phyloP scores from a whole-genome alignment of 1,140 invertebrate species.

The Bradysia coprophila region DNA sequence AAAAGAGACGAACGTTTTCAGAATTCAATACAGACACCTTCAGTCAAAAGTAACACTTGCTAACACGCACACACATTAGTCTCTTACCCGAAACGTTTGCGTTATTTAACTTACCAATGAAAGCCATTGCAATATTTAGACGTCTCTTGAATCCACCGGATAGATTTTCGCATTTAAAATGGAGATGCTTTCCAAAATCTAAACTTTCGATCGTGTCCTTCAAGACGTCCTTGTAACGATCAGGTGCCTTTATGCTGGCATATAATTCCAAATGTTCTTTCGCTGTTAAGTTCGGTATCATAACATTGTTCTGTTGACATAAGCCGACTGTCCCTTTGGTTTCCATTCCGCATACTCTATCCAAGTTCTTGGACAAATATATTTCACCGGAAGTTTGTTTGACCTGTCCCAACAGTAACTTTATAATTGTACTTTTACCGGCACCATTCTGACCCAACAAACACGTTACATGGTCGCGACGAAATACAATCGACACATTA shows the following conservation, averaged over 20 bases:
- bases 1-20: too few species aligned
- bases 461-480: conserved; percentile 41
- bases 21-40: too few species aligned
- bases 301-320: conserved; percentile 69
- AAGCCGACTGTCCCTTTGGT: conserved; percentile 40
- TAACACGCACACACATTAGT: not conserved
- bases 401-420: conserved; percentile 44
- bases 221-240: conserved; percentile 7
- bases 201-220: conserved; percentile 32
- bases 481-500: conserved; percentile 38
- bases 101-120: too few species aligned
- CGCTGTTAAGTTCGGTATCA: conserved; percentile 59
- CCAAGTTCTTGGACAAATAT: conserved; percentile 15
- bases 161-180: conserved; percentile 30
- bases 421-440: conserved; percentile 47
- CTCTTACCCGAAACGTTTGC: not conserved
- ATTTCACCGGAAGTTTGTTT: conserved; percentile 36
- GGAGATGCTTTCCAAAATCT: conserved; percentile 30
- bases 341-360: conserved; percentile 6
- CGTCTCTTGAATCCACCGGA: conserved; percentile 41
- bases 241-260: conserved; percentile 27
- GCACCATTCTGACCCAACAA: conserved; percentile 75
- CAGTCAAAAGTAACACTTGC: too few species aligned
- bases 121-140: conserved; percentile 42
- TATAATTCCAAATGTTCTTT: conserved; percentile 65